Base-by-base conservation (phyloP, 2,888 invertebrate genomes). In the Drosophila flavopinicola region DNA sequence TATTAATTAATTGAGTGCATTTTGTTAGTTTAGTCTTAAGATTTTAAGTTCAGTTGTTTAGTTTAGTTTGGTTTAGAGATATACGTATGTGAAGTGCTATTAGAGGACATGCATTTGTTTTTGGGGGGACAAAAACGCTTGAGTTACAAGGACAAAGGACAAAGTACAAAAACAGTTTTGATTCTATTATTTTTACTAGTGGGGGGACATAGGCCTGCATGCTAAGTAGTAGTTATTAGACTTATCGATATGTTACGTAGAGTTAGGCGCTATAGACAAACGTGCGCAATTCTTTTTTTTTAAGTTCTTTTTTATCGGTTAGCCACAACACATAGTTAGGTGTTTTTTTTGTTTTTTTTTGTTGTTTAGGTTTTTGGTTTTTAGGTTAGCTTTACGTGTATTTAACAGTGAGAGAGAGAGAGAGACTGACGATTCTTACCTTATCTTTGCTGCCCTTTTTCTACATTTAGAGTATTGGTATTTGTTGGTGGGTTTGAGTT, bases 401-500 rank as follows among this genome's bases (percentile, higher is more conserved):
- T 30, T 47, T 57, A 57, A 76, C 66, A 72, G 38, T 72, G 56
- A 56, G 67, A 75, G 56, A 41, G 44, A 45, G 60, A 41, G 38
- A 64, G 61, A 68, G 66, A 37, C 80, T 71, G 66, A 72, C 68
- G 65, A 64, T 75, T 88, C 94, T 94, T 94, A 95, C 96, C 95
- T 95, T 95, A 91, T 96, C 96, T 91, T 95, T 94, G 93, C 95
- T 95, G 93, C 96, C 96, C 92, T 95, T 96, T 94, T 96, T 96
- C 96, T 96, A 94, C 85, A 90, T 88, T 88, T 58, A 76, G 66
- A 45, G 47, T 39, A 75, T 69, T 91, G 92, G 88, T 92, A 91
- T 91, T 92, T 78, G 70, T 92, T 92, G 88, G 92, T 91, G 91
- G 92, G 59, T 76, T 75, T 66, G 68, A 66, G 72, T 66, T 86